These are phyloP conservation scores for Capromys pilorides DNA, from an alignment of 2,797 vertebrate genomes.

Conservation along the genomic window DNA sequence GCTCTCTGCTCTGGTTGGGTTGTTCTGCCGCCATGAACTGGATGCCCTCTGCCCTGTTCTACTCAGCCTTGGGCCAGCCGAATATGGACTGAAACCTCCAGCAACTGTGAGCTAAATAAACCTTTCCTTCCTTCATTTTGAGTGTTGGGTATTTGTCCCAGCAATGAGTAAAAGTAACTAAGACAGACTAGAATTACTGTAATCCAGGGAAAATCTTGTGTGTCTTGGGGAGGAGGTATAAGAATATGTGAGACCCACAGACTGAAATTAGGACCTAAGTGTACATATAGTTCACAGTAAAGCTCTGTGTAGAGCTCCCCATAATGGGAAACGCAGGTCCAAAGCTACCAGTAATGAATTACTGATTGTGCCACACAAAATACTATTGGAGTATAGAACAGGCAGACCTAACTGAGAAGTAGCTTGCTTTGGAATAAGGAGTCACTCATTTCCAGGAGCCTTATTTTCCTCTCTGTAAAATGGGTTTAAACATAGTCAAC, in stretches of 20 bases:
- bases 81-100: no score
- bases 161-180: no score
- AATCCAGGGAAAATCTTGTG: neutral
- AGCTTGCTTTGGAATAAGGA: neutral
- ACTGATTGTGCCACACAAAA: neutral
- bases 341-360: neutral
- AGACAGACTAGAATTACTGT: neutral
- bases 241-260: neutral
- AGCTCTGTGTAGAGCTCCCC: neutral
- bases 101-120: no score
- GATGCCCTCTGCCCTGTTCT: no score
- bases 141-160: no score
- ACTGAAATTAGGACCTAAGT: neutral
- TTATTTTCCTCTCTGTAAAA: conserved; percentile 1
- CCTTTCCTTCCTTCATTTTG: no score
- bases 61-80: no score
- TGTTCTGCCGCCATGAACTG: no score
- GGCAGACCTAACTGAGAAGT: neutral
- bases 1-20: no score
- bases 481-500: neutral
- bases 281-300: neutral
- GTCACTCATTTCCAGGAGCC: neutral
- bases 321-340: neutral
- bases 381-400: neutral
- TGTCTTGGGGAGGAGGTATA: neutral